Percentiles rank a stretch among this genome's conserved stretches.
phyloP scores from a whole-genome alignment of 2,113 vertebrate species.

The Ailuropoda melanoleuca region DNA sequence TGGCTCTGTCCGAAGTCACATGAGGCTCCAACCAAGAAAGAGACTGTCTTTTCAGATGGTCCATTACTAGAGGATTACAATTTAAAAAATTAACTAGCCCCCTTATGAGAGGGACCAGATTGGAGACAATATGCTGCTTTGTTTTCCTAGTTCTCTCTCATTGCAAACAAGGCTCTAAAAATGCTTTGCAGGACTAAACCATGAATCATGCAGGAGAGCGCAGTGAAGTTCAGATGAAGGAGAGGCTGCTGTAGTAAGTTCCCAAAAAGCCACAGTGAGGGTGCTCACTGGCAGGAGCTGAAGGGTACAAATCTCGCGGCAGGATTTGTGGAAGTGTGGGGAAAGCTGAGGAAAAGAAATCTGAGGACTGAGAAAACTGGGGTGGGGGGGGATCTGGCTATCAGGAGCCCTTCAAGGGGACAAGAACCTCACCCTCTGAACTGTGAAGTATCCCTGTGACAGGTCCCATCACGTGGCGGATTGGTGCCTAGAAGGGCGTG shows the following conservation, averaged over 20 bases:
- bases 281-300: accelerated
- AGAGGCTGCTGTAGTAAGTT: background rate
- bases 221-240: background rate
- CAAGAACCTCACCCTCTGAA: background rate
- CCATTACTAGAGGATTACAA: background rate
- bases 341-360: background rate
- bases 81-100: constrained; percentile 45
- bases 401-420: too few species aligned
- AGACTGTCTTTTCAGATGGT: constrained; percentile 43
- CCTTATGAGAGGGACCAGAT: constrained; percentile 54
- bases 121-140: constrained; percentile 54
- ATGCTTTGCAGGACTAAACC: background rate
- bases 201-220: background rate
- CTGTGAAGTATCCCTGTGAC: background rate
- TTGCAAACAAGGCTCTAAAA: constrained; percentile 44
- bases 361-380: background rate
- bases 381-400: background rate
- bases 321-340: background rate
- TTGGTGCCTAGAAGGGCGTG: accelerated
- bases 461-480: accelerated
- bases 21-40: constrained; percentile 20
- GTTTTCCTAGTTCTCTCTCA: constrained; percentile 6
- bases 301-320: background rate
- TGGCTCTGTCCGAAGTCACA: background rate
- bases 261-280: background rate